Percentiles rank a stretch among this genome's conserved stretches.
These are phyloP conservation scores for Parnassius mnemosyne DNA, from an alignment of 2,888 invertebrate species.

Conservation along the genomic window DNA sequence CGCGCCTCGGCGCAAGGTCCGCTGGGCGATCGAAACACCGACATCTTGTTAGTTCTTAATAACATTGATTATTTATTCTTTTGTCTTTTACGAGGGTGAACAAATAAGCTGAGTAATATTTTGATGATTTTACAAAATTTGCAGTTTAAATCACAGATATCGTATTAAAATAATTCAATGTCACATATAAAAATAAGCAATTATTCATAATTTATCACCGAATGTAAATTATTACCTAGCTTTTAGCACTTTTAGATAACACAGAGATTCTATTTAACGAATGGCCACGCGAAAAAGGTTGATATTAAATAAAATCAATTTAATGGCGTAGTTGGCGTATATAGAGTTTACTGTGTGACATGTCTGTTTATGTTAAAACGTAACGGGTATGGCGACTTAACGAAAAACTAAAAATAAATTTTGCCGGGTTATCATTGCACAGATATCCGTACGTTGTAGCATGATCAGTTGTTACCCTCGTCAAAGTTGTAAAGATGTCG, in stretches of 20 bases:
- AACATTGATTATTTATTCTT: neutral
- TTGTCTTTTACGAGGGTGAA: constrained; percentile 28
- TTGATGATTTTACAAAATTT: neutral
- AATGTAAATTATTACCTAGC: constrained; percentile 15
- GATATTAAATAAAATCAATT: neutral
- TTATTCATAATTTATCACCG: neutral
- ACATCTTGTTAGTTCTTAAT: constrained; percentile 6
- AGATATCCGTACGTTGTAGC: constrained; percentile 3
- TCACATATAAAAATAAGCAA: too few species aligned
- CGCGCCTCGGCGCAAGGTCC: constrained; percentile 40
- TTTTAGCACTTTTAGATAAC: constrained; percentile 17
- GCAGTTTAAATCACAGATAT: too few species aligned
- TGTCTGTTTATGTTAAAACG: constrained; percentile 3
- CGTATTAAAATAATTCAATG: too few species aligned
- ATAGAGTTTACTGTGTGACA: constrained; percentile 20
- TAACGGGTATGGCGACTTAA: neutral
- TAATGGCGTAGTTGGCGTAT: constrained; percentile 16
- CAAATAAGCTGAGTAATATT: constrained; percentile 14
- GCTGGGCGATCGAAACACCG: constrained; percentile 23
- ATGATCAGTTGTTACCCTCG: constrained; percentile 16
- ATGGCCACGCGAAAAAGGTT: constrained; percentile 2
- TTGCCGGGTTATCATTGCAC: neutral
- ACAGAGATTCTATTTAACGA: constrained; percentile 19
- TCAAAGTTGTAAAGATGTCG: constrained; percentile 30
- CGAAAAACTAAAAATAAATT: neutral